phyloP scores from a whole-genome alignment of 2,797 vertebrate species.

The Phaenicophaeus curvirostris region DNA sequence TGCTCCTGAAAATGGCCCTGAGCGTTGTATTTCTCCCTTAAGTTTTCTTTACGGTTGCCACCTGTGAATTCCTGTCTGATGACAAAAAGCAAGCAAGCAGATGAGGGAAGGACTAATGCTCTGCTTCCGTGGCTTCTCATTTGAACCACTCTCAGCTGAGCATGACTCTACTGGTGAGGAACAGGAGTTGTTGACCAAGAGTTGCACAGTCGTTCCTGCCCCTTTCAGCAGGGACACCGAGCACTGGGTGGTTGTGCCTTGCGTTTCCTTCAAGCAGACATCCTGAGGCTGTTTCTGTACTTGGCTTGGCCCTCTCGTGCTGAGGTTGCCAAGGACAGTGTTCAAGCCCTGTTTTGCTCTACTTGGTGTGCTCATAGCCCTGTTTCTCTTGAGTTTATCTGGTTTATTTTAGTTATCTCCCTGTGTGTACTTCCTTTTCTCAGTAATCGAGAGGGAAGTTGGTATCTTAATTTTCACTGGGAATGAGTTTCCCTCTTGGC shows the following conservation, averaged over 20 bases:
- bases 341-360: not conserved
- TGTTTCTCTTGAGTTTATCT: not conserved
- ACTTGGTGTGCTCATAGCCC: not conserved
- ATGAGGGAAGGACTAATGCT: not conserved
- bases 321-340: not conserved
- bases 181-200: fast-evolving
- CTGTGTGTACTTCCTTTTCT: not conserved
- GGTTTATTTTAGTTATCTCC: not conserved
- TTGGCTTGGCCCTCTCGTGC: fast-evolving
- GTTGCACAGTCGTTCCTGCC: fast-evolving
- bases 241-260: fast-evolving
- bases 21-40: not conserved
- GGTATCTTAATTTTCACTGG: not conserved
- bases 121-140: fast-evolving
- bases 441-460: not conserved
- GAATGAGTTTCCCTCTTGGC: not conserved
- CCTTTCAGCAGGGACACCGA: fast-evolving
- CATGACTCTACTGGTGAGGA: not conserved
- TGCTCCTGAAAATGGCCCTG: not conserved
- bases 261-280: fast-evolving
- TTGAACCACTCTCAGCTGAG: not conserved
- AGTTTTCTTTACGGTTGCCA: not conserved
- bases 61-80: not conserved
- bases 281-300: not conserved
- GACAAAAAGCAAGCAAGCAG: not conserved